A percentile compares a stretch with the other conserved stretches of the same genome.
These are phyloP conservation scores for Gortyna flavago DNA, from an alignment of 2,888 invertebrate genomes.

Conservation along the genomic window DNA sequence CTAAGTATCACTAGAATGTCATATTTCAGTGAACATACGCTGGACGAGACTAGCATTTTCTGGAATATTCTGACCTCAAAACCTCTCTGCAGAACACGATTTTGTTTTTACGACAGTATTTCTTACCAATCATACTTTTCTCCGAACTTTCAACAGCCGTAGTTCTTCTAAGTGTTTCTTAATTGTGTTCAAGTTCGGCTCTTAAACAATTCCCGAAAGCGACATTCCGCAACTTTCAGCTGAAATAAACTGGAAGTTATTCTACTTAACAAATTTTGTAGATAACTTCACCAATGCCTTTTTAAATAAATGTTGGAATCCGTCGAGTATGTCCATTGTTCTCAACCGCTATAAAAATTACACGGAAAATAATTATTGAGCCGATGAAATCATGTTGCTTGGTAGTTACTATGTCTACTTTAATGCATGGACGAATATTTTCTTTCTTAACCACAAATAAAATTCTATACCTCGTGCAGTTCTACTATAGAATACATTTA, in stretches of 20 bases:
- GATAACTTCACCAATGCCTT: conserved; percentile 69
- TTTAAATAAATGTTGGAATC: conserved; percentile 62
- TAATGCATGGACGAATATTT: not conserved
- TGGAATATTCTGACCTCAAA: conserved; percentile 42
- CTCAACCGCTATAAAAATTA: conserved; percentile 33
- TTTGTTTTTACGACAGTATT: conserved; percentile 57
- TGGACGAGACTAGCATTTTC: conserved; percentile 40
- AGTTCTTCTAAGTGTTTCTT: conserved; percentile 72
- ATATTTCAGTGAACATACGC: conserved; percentile 36
- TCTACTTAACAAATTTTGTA: conserved; percentile 72
- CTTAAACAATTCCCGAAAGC: conserved; percentile 71
- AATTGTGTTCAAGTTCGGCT: conserved; percentile 71
- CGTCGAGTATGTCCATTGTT: conserved; percentile 50
- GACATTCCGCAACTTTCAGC: conserved; percentile 73
- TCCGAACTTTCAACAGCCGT: conserved; percentile 62
- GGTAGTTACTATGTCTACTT: not conserved
- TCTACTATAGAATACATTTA: not conserved
- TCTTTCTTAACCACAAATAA: not conserved
- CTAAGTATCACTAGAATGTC: conserved; percentile 43
- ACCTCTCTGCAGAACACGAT: conserved; percentile 37
- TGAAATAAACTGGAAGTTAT: conserved; percentile 69
- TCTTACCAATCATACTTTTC: conserved; percentile 64
- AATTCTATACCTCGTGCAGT: not conserved
- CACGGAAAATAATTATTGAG: conserved; percentile 17
- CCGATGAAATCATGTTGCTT: not conserved